phyloP scores from a whole-genome alignment of 1,140 invertebrate genomes.

The Epicauta chinensis region DNA sequence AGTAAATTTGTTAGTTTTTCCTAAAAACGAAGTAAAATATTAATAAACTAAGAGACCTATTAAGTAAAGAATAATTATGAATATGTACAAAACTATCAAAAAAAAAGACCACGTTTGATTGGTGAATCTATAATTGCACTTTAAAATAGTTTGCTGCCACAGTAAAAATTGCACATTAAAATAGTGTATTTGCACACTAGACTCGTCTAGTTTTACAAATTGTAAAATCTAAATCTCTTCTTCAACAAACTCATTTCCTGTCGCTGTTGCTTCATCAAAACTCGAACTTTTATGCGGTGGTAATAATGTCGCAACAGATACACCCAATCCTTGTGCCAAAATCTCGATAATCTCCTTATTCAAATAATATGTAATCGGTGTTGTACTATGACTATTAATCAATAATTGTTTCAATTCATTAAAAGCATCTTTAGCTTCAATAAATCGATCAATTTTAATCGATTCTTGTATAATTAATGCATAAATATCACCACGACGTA shows the following conservation, averaged over 20 bases:
- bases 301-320: conserved; percentile 31
- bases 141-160: too few species aligned
- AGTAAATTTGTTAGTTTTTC: too few species aligned
- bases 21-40: too few species aligned
- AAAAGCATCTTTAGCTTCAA: conserved; percentile 35
- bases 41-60: too few species aligned
- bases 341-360: conserved; percentile 36
- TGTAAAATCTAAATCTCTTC: conserved; percentile 21
- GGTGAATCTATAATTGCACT: too few species aligned
- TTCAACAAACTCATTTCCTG: conserved; percentile 31
- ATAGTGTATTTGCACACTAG: too few species aligned
- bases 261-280: conserved; percentile 22
- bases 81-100: too few species aligned
- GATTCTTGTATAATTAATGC: conserved; percentile 49
- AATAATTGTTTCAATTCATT: conserved; percentile 37
- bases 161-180: too few species aligned
- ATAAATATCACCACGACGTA: conserved; percentile 50
- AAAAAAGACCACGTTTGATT: too few species aligned
- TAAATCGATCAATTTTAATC: conserved; percentile 42
- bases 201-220: too few species aligned
- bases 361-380: conserved; percentile 40
- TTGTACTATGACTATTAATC: conserved; percentile 19
- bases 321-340: conserved; percentile 35
- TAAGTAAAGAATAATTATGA: too few species aligned
- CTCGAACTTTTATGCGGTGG: conserved; percentile 20